A percentile compares a stretch with the other conserved stretches of the same genome.
Evolutionary conservation across 2,113 vertebrate species (phyloP).

Genomic region (Brienomyrus longianalis): DNA sequence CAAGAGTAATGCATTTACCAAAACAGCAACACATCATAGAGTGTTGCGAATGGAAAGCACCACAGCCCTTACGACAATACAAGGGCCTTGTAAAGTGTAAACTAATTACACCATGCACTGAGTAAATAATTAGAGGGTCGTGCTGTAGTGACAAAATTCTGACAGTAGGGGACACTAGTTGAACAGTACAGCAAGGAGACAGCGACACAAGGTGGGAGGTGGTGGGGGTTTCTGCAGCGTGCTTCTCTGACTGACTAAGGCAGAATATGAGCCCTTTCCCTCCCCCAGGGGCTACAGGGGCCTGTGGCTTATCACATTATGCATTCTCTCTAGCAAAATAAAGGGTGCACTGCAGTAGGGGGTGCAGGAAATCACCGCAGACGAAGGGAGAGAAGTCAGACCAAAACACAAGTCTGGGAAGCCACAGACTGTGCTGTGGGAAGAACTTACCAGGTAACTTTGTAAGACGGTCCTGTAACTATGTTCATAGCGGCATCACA

Average conservation of each 20-base stretch:
- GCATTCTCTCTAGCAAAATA: not conserved
- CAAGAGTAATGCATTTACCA: not conserved
- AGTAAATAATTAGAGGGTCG: not conserved
- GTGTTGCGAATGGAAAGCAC: not conserved
- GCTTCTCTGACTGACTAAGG: not conserved
- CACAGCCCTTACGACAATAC: not conserved
- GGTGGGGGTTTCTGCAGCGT: not conserved
- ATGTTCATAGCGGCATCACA: not conserved
- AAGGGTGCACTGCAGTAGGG: not conserved
- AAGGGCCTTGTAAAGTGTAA: not conserved
- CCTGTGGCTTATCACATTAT: constrained; percentile 9
- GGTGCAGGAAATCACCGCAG: not conserved
- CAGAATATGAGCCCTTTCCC: constrained; percentile 1
- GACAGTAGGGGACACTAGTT: constrained; percentile 7
- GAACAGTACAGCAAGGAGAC: not conserved
- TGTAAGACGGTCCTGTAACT: not conserved
- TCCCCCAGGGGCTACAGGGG: not conserved
- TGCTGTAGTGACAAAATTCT: not conserved
- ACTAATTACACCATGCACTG: not conserved
- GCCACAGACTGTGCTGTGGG: not conserved
- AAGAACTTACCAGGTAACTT: not conserved
- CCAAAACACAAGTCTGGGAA: not conserved
- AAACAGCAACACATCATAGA: not conserved
- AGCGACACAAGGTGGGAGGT: not conserved
- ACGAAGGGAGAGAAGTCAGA: not conserved